Conservation (phyloP, 2,113 vertebrate species). For the Sitta europaea region DNA sequence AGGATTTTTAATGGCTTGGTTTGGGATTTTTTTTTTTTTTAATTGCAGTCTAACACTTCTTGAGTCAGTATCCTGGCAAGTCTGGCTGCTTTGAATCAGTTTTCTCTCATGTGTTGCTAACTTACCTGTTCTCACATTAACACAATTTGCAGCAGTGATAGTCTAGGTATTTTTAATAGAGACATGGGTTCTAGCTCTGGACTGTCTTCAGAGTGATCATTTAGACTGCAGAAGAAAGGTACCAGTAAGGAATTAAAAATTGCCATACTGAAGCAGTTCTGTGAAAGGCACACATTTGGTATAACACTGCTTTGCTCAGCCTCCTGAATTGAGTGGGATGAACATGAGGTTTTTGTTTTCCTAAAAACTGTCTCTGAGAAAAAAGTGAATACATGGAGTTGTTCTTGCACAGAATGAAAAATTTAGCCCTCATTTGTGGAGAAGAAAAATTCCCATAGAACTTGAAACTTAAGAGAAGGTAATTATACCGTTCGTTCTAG, state of each 20-base stretch:
- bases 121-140: not conserved
- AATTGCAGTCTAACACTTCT: not conserved
- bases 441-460: not conserved
- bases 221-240: not conserved
- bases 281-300: not conserved
- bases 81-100: not conserved
- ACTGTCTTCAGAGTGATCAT: not conserved
- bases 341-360: not conserved
- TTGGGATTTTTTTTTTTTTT: not conserved
- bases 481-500: not conserved
- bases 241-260: not conserved
- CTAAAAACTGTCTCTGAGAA: not conserved
- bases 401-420: not conserved
- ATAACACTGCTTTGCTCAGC: not conserved
- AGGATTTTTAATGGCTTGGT: not conserved
- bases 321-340: not conserved
- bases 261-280: not conserved
- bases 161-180: not conserved
- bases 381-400: not conserved
- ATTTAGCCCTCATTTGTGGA: not conserved
- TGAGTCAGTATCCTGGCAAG: not conserved
- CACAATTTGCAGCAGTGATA: not conserved
- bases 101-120: not conserved
- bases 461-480: not conserved
- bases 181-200: not conserved